Conservation (phyloP, 2,797 vertebrate genomes). For the Aplochiton taeniatus region DNA sequence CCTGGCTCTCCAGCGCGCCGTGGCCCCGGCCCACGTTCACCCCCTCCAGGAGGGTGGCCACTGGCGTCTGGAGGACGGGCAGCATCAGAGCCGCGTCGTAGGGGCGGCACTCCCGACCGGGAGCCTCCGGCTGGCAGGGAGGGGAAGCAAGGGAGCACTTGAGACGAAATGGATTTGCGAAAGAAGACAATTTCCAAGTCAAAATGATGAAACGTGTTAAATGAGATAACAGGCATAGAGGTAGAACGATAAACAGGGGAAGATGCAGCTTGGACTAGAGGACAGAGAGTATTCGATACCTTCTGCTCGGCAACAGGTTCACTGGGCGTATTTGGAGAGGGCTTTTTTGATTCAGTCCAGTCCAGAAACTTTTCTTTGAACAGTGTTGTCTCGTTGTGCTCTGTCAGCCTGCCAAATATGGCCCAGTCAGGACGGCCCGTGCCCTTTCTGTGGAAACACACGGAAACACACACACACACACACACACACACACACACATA, state of each 20-base stretch:
- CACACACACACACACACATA: not conserved
- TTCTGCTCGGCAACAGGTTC: slow-evolving; percentile 82
- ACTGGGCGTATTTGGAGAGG: slow-evolving; percentile 76
- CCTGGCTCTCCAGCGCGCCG: slow-evolving; percentile 85
- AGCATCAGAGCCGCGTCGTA: slow-evolving; percentile 89
- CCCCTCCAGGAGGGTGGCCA: slow-evolving; percentile 87
- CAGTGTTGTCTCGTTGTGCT: slow-evolving; percentile 94
- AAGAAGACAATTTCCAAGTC: not conserved
- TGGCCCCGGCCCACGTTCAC: slow-evolving; percentile 90
- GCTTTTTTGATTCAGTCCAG: slow-evolving; percentile 87
- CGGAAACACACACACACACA: not conserved
- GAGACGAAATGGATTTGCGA: too few relatives aligned
- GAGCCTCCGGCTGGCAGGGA: slow-evolving; percentile 74
- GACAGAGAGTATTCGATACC: slow-evolving; percentile 63
- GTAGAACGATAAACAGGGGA: not conserved
- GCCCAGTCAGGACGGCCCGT: slow-evolving; percentile 97
- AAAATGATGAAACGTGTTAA: not conserved
- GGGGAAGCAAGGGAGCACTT: not conserved
- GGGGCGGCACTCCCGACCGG: slow-evolving; percentile 75
- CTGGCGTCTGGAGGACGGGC: slow-evolving; percentile 76
- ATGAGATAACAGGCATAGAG: not conserved
- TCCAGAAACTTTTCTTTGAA: slow-evolving; percentile 98
- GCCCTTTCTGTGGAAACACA: slow-evolving; percentile 81
- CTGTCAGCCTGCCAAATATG: slow-evolving; percentile 93
- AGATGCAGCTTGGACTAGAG: slow-evolving; percentile 3